Evolutionary conservation across 2,888 invertebrate genomes (phyloP).

Genomic region (Synanthedon formicaeformis): DNA sequence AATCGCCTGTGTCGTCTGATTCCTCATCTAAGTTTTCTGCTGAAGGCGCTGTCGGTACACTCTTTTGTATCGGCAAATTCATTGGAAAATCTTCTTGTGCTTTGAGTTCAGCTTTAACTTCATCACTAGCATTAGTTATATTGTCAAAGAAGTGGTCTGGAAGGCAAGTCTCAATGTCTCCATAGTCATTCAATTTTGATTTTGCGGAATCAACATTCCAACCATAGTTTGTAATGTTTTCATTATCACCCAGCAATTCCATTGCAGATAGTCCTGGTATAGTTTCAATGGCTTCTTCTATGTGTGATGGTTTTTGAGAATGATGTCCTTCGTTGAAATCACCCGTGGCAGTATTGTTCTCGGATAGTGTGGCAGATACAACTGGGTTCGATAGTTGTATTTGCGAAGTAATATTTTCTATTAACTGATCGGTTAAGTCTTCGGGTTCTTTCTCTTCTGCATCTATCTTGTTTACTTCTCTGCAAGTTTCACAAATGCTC

Average conservation of each 20-base stretch:
- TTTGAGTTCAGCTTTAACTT: constrained; percentile 43
- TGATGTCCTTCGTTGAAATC: constrained; percentile 21
- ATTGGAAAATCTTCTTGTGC: constrained; percentile 29
- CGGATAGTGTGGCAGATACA: constrained; percentile 29
- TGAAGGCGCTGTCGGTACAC: constrained; percentile 41
- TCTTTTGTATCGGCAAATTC: constrained; percentile 27
- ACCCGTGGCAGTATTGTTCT: constrained; percentile 13
- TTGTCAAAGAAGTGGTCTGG: constrained; percentile 37
- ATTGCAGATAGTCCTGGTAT: constrained; percentile 39
- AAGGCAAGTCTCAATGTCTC: constrained; percentile 20
- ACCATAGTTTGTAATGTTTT: constrained; percentile 23
- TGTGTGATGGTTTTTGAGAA: constrained; percentile 37
- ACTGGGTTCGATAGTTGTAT: constrained; percentile 52
- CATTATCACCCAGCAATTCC: constrained; percentile 30
- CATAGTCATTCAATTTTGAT: background rate
- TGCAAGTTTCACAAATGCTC: constrained; percentile 49
- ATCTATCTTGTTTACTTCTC: constrained; percentile 32
- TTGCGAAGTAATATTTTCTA: constrained; percentile 53
- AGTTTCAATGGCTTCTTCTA: constrained; percentile 48
- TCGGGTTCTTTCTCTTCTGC: constrained; percentile 32
- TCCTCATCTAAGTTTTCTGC: constrained; percentile 38
- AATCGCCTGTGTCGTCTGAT: constrained; percentile 41
- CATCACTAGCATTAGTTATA: constrained; percentile 40
- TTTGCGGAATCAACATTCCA: constrained; percentile 23
- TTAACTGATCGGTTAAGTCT: constrained; percentile 45